Percentiles rank a stretch among this genome's conserved stretches.
phyloP scores from a whole-genome alignment of 2,888 invertebrate genomes.

The Philopedon plagiatum region DNA sequence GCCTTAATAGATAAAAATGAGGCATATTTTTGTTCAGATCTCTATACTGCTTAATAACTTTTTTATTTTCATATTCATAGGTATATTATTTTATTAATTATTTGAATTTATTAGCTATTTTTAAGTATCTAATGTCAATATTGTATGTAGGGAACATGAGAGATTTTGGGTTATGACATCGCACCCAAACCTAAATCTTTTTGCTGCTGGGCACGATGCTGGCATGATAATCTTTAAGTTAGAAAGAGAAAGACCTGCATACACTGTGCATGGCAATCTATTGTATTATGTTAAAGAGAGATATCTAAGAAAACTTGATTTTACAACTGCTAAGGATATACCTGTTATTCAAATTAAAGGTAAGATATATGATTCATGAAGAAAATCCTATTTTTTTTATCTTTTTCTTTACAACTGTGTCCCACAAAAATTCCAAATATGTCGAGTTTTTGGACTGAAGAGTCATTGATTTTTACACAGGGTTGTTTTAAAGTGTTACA shows the following conservation, averaged over 20 bases:
- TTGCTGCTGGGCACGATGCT: slow-evolving; percentile 99
- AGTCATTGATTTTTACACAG: no score
- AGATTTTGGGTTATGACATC: slow-evolving; percentile 97
- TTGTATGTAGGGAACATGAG: slow-evolving; percentile 86
- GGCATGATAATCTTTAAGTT: slow-evolving; percentile 96
- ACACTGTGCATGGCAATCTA: slow-evolving; percentile 92
- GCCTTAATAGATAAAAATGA: no score
- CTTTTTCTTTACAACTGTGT: no score
- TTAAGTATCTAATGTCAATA: background rate
- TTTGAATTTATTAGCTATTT: no score
- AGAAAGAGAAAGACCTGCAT: slow-evolving; percentile 96
- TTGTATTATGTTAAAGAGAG: slow-evolving; percentile 97
- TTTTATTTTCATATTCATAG: no score
- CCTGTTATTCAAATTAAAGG: slow-evolving; percentile 91
- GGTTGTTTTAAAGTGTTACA: no score
- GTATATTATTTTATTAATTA: no score
- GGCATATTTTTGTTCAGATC: no score
- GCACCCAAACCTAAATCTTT: slow-evolving; percentile 95
- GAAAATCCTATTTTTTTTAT: no score
- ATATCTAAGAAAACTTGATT: slow-evolving; percentile 91
- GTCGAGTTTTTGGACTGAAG: no score
- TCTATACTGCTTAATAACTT: no score
- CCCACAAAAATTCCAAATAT: no score
- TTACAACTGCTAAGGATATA: slow-evolving; percentile 92
- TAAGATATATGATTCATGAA: slow-evolving; percentile 7